These are phyloP conservation scores for Oncorhynchus gorbuscha DNA, from an alignment of 2,113 vertebrate species.

Conservation along the genomic window DNA sequence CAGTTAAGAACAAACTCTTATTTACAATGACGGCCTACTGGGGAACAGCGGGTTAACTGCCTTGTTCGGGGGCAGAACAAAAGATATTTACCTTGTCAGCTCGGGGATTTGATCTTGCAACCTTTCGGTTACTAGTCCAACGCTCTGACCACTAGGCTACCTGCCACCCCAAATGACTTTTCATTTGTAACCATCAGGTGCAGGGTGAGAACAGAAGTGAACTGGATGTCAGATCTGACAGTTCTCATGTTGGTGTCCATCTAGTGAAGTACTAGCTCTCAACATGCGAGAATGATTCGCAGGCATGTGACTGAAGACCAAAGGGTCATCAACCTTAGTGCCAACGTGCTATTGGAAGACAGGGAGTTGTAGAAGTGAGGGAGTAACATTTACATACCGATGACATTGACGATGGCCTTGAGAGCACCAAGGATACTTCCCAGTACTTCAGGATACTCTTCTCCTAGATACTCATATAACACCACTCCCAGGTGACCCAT, in stretches of 20 bases:
- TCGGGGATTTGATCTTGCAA: too few relatives aligned
- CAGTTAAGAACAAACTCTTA: too few relatives aligned
- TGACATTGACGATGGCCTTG: slow-evolving; percentile 98
- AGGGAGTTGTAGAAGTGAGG: neutral
- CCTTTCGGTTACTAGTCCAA: too few relatives aligned
- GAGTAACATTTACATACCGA: slow-evolving; percentile 79
- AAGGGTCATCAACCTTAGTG: too few relatives aligned
- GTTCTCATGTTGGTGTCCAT: slow-evolving; percentile 59
- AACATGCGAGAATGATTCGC: slow-evolving; percentile 66
- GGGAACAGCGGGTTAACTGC: too few relatives aligned
- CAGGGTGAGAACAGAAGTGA: slow-evolving; percentile 65
- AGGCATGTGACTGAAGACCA: neutral
- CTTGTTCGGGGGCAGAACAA: too few relatives aligned
- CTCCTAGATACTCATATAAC: slow-evolving; percentile 96
- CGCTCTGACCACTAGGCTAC: too few relatives aligned
- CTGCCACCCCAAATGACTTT: too few relatives aligned
- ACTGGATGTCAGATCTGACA: slow-evolving; percentile 22
- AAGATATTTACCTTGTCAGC: too few relatives aligned
- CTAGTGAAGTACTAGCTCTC: slow-evolving; percentile 54
- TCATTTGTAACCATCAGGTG: slow-evolving; percentile 59
- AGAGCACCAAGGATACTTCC: slow-evolving; percentile 97
- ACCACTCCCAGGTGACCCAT: slow-evolving; percentile 99
- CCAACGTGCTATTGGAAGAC: neutral
- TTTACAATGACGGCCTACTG: too few relatives aligned
- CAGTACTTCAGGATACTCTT: slow-evolving; percentile 97